Evolutionary conservation across 2,888 invertebrate species (phyloP), one percentile per base, ranked within the genome.

Genomic region (Cataglyphis cursor): DNA sequence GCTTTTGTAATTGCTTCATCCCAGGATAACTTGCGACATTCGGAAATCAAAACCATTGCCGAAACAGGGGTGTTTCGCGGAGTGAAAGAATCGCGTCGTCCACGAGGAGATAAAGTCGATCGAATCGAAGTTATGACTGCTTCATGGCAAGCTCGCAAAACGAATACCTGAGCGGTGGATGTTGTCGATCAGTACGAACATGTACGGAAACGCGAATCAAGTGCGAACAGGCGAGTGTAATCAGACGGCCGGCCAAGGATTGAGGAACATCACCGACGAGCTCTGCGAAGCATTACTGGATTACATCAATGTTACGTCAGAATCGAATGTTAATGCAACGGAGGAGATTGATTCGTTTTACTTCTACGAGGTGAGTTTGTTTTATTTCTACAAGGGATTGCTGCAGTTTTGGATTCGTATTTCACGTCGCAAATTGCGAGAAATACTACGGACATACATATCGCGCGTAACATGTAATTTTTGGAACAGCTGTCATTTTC

Each of bases 331-430:
- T 84, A 93, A 92, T 87, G 78, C 84, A 12, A 93, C 93, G 24
- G 92, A 92, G 18, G 93, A 93, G 86, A 94, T 95, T 87, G 95
- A 95, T 90, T 94, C 94, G 1, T 95, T 95, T 92, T 95, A 95
- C 93, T 95, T 95, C 90, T 95, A 95, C 89, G 94, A 95, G 95
- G 95, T 95, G 84, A 90, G 94, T 91, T 24, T 24, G 2, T 95
- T 95, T 92, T 95, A 95, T 93, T 95, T 95, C 90, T 95, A 95
- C 89, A 31, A 1, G n/a, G 21, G 35, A 38, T 44, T 21, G 21
- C 15, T n/a, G 15, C 41, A 59, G 18, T 41, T 35, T 59, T 57
- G 12, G 0, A 18, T 21, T 18, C 24, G 24, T n/a, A 3, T 78
- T 41, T 24, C 41, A 15, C 28, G 6, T 38, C 9, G 28, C 9